These are phyloP conservation scores for Paratilapia polleni DNA, from an alignment of 2,113 vertebrate species.

Conservation along the genomic window DNA sequence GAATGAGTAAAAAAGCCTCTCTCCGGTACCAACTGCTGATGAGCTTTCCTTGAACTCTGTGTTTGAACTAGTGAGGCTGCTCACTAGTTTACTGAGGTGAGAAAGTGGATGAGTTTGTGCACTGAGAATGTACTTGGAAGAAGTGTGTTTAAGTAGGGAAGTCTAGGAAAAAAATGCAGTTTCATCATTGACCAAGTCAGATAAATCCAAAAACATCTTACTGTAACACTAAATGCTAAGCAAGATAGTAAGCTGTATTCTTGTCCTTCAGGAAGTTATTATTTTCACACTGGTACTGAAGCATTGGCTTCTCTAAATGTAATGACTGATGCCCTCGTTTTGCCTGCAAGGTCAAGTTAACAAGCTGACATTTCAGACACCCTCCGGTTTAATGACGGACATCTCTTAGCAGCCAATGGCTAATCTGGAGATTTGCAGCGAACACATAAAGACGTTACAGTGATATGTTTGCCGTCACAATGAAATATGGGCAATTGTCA, in stretches of 20 bases:
- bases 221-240: neutral
- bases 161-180: neutral
- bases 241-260: neutral
- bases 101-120: conserved; percentile 6
- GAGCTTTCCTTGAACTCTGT: conserved; percentile 33
- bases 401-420: conserved; percentile 23
- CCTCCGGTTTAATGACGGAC: conserved; percentile 13
- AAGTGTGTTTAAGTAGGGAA: neutral
- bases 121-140: neutral
- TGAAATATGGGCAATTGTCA: conserved; percentile 57
- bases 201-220: neutral
- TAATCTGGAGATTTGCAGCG: conserved; percentile 56
- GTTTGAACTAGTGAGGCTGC: conserved; percentile 15
- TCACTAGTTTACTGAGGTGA: conserved; percentile 2
- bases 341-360: conserved; percentile 35
- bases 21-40: conserved; percentile 9
- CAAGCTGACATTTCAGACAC: conserved; percentile 31
- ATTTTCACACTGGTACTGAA: conserved; percentile 4
- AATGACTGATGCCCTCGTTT: conserved; percentile 30
- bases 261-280: neutral
- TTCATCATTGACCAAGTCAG: neutral
- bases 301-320: neutral
- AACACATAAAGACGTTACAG: conserved; percentile 43
- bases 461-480: conserved; percentile 53
- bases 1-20: conserved; percentile 7